Conservation (phyloP, 2,797 vertebrate species). For the Gymnothorax javanicus region DNA sequence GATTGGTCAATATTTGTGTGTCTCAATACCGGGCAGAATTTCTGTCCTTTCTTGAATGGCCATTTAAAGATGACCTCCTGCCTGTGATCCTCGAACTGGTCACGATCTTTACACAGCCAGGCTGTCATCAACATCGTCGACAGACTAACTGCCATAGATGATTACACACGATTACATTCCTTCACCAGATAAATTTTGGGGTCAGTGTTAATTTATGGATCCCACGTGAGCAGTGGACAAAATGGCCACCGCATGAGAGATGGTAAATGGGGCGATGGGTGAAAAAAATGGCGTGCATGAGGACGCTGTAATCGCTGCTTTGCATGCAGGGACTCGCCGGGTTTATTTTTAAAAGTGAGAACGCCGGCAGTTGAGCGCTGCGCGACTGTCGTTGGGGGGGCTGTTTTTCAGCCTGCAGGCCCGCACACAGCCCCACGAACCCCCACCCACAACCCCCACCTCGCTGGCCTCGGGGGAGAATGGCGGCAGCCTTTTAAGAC, state of each 20-base stretch:
- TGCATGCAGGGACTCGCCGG: not conserved
- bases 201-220: not conserved
- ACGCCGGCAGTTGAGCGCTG: not conserved
- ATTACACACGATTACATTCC: not conserved
- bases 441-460: not conserved
- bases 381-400: not conserved
- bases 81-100: no score
- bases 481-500: not conserved
- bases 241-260: not conserved
- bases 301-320: not conserved
- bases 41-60: no score
- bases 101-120: no score
- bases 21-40: no score
- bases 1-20: no score
- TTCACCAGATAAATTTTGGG: not conserved
- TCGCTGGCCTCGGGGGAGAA: not conserved
- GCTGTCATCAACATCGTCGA: no score
- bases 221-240: not conserved
- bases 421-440: no score
- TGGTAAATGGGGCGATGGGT: not conserved
- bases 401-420: not conserved
- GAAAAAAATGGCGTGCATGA: not conserved
- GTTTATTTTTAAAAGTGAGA: constrained; percentile 11
- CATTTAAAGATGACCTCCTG: no score
- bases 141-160: not conserved